Conservation (phyloP, 1,140 invertebrate species). For the Zaprionus gabonicus region DNA sequence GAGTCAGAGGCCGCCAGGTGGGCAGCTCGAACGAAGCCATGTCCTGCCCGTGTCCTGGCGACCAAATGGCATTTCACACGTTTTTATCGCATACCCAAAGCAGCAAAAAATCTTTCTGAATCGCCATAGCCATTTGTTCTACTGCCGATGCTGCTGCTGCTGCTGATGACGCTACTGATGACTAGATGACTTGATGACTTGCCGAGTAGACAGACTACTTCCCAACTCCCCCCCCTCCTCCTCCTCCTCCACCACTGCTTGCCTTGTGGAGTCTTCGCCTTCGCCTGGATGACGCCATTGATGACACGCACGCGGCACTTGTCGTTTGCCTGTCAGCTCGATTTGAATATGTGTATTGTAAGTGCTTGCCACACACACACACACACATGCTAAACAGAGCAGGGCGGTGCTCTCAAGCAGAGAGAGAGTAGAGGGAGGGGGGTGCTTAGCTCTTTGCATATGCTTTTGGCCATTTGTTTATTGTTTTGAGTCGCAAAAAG, state of each 20-base stretch:
- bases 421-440: neutral
- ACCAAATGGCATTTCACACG: slow-evolving; percentile 77
- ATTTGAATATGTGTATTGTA: slow-evolving; percentile 62
- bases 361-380: slow-evolving; percentile 19
- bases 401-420: neutral
- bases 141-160: slow-evolving; percentile 41
- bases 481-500: slow-evolving; percentile 58
- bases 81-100: slow-evolving; percentile 62
- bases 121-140: slow-evolving; percentile 67
- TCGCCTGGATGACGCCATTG: slow-evolving; percentile 65
- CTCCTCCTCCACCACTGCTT: no score
- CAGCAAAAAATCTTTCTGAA: slow-evolving; percentile 18
- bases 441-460: slow-evolving; percentile 59
- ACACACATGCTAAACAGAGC: neutral
- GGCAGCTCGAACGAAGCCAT: neutral
- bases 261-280: neutral
- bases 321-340: slow-evolving; percentile 68
- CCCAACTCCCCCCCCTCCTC: slow-evolving; percentile 9
- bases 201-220: slow-evolving; percentile 37
- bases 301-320: slow-evolving; percentile 61
- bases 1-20: slow-evolving; percentile 25
- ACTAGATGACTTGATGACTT: slow-evolving; percentile 58
- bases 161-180: slow-evolving; percentile 64
- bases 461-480: slow-evolving; percentile 80
- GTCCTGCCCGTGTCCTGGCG: slow-evolving; percentile 32